Evolutionary conservation across 2,113 vertebrate genomes (phyloP).

Genomic region (Herpetotheres cachinnans): DNA sequence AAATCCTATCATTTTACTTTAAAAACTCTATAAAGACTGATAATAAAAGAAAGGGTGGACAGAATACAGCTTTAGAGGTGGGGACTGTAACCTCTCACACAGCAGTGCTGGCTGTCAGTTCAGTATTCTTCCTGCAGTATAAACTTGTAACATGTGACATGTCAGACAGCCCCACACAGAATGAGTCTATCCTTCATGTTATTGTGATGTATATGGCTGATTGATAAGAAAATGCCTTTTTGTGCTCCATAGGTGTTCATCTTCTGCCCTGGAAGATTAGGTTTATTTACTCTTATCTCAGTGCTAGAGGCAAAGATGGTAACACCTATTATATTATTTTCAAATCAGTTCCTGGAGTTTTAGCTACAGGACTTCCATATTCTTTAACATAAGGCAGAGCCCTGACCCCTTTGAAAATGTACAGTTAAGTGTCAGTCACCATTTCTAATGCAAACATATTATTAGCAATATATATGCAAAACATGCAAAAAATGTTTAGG

Average conservation of each 20-base stretch:
- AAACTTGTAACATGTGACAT: rapidly evolving
- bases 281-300: neutral
- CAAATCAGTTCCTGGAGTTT: neutral
- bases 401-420: neutral
- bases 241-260: neutral
- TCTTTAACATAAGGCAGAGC: neutral
- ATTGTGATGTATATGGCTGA: neutral
- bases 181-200: neutral
- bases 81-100: neutral
- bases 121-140: neutral
- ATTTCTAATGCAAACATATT: neutral
- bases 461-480: neutral
- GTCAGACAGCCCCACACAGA: neutral
- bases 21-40: neutral
- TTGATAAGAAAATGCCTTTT: neutral
- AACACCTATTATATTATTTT: neutral
- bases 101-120: rapidly evolving
- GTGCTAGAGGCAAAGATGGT: neutral
- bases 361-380: neutral
- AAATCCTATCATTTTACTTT: neutral
- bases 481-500: neutral
- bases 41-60: neutral
- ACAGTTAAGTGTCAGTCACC: neutral
- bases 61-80: neutral
- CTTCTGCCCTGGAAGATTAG: neutral